Evolutionary conservation across 2,113 vertebrate species (phyloP).

Genomic region (Hemibagrus wyckioides): DNA sequence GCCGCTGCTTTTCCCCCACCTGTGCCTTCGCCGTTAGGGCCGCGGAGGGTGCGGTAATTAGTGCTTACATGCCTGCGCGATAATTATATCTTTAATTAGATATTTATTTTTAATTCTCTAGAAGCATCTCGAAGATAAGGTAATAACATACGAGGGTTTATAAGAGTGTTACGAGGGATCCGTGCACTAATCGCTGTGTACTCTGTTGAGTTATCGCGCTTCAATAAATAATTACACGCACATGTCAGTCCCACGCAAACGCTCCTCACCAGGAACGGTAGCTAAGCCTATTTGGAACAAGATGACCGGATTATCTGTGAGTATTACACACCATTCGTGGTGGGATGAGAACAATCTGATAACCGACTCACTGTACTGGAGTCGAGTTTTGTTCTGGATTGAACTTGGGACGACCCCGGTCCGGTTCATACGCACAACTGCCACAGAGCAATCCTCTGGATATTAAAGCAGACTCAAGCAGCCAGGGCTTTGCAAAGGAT

Average conservation of each 20-base stretch:
- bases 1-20: not conserved
- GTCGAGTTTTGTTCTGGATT: constrained; percentile 39
- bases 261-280: not conserved
- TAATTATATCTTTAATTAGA: constrained; percentile 24
- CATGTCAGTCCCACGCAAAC: constrained; percentile 15
- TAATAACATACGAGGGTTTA: constrained; percentile 13
- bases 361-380: not conserved
- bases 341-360: constrained; percentile 28
- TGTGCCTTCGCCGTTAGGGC: not conserved
- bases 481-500: constrained; percentile 25
- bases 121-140: constrained; percentile 5
- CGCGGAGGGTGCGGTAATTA: constrained; percentile 9
- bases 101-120: constrained; percentile 1
- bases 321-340: not conserved
- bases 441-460: constrained; percentile 47
- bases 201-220: not conserved
- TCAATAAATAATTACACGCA: constrained; percentile 31
- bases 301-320: not conserved
- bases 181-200: constrained; percentile 2
- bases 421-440: constrained; percentile 22
- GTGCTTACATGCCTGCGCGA: not conserved
- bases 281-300: not conserved
- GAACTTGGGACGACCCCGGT: constrained; percentile 42
- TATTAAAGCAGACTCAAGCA: constrained; percentile 38
- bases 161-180: constrained; percentile 5